Evolutionary conservation across 2,113 vertebrate species (phyloP).

Genomic region (Blennius ocellaris): DNA sequence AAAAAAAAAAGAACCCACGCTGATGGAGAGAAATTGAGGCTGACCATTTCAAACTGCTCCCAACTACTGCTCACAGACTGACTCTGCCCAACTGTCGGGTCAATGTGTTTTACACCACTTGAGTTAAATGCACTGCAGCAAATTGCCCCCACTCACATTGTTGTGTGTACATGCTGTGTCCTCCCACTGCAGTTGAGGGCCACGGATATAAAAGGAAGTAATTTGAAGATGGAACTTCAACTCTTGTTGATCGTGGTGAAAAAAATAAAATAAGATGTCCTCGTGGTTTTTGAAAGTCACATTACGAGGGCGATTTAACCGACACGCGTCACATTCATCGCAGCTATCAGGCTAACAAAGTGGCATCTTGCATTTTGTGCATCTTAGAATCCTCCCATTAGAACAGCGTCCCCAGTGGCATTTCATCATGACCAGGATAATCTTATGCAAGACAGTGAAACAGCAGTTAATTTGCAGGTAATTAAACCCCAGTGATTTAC

Average conservation of each 20-base stretch:
- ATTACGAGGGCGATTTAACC: constrained; percentile 42
- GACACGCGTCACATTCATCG: constrained; percentile 64
- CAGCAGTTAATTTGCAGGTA: constrained; percentile 84
- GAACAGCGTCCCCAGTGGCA: constrained; percentile 71
- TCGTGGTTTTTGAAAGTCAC: constrained; percentile 61
- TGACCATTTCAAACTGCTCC: constrained; percentile 66
- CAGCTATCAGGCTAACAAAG: constrained; percentile 65
- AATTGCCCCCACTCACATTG: constrained; percentile 58
- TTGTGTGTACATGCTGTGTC: constrained; percentile 35
- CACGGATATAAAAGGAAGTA: constrained; percentile 27
- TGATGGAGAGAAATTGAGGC: constrained; percentile 64
- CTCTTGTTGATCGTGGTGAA: constrained; percentile 27
- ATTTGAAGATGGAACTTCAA: constrained; percentile 39
- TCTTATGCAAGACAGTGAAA: constrained; percentile 94
- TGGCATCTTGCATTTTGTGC: constrained; percentile 66
- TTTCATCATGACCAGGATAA: constrained; percentile 88
- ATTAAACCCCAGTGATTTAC: constrained; percentile 89
- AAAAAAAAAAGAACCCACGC: constrained; percentile 25
- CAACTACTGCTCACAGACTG: constrained; percentile 54
- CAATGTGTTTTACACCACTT: constrained; percentile 66
- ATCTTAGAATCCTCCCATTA: constrained; percentile 72
- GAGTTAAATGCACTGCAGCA: constrained; percentile 69
- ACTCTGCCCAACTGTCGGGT: constrained; percentile 69
- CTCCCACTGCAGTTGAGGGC: constrained; percentile 16
- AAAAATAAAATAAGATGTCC: constrained; percentile 56